Evolutionary conservation across 2,888 invertebrate genomes (phyloP), one percentile per base, ranked within the genome.

Genomic region (Polia nebulosa): DNA sequence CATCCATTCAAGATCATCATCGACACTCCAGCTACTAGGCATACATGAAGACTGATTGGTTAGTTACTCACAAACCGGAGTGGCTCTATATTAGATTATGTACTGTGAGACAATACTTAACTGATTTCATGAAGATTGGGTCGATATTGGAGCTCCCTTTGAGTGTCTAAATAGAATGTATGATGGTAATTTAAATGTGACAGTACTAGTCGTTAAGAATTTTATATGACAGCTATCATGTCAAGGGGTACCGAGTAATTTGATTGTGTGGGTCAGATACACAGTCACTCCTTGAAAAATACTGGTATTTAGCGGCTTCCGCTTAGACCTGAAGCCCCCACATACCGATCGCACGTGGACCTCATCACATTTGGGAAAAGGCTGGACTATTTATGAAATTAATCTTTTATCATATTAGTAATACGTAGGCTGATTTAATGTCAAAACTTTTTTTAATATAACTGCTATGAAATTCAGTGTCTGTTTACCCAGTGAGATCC

Each of bases 1-100:
- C 27, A 66, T 39, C 20, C n/a, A 27, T 52, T 52, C 11, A 6
- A 13, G 6, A 39, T 11, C 13, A 25, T 45, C 25, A 51, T 39
- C 7, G 3, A 34, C 32, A 39, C 20, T 39, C 2, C 41, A 22
- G 32, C 11, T 39, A 51, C 13, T 41, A 73, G 36, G 20, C 75
- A 67, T 27, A 32, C 75, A 27, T 52, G 68, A 45, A 39, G 34
- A 22, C 39, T 39, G 22, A 52, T 45, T 52, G 39, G 27, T 34
- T 52, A 45, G 45, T 34, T 44, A 57, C 61, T 47, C 68, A 29
- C 22, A 15, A 61, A 61, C 53, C 22, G 11, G 47, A 53, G 44
- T 68, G 34, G 15, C 34, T 15, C 20, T 49, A 44, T 61, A 49
- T 55, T 69, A 47, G 29, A 67, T 72, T 62, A 62, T 32, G 22